Evolutionary conservation across 2,113 vertebrate genomes (phyloP), one percentile per base, ranked within the genome.

Genomic region (Hippoglossus stenolepis): DNA sequence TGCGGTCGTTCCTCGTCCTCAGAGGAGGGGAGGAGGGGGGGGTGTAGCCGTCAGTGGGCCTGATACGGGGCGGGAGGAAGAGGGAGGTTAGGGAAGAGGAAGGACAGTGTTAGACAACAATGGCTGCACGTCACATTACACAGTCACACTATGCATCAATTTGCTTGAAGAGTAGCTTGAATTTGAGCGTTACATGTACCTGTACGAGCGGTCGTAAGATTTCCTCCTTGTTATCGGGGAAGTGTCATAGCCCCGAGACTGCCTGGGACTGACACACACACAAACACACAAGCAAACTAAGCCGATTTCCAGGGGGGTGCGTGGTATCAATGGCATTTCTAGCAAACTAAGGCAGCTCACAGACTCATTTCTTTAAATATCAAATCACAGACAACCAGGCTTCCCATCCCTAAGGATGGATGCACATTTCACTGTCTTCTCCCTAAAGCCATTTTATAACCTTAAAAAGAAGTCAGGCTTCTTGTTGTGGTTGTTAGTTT

Each of bases 1-100:
- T 99, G 65, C 97, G 96, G 87, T 99, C 98, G 0, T 97, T 99
- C 66, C 98, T 97, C 17, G 95, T 95, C 20, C 98, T 94, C 38
- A 97, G 95, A 17, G 98, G 98, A 24, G 98, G 98, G 40, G 98
- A 99, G 0, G 97, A 96, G 2, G 98, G 98, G 2, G 98, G 98
- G 0, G 98, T 99, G 86, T 96, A 96, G 77, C 95, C 95, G 18
- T 98, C 97, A n/a, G 95, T 79, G 77, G 96, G 95, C 93, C 98
- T 98, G 93, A 84, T 17, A 40, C 26, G 28, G 3, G 13, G 43
- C 5, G 3, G 68, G 59, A 63, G 59, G 21, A 23, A 47, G 13
- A 38, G 7, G 49, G 45, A 62, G 23, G n/a, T 78, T 31, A 76
- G 40, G 35, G 43, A 12, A 5, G 31, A 51, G 9, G 10, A 59